A percentile compares a stretch with the other conserved stretches of the same genome.
These are phyloP conservation scores for Pygoscelis adeliae DNA, from an alignment of 2,113 vertebrate genomes.

Conservation along the genomic window DNA sequence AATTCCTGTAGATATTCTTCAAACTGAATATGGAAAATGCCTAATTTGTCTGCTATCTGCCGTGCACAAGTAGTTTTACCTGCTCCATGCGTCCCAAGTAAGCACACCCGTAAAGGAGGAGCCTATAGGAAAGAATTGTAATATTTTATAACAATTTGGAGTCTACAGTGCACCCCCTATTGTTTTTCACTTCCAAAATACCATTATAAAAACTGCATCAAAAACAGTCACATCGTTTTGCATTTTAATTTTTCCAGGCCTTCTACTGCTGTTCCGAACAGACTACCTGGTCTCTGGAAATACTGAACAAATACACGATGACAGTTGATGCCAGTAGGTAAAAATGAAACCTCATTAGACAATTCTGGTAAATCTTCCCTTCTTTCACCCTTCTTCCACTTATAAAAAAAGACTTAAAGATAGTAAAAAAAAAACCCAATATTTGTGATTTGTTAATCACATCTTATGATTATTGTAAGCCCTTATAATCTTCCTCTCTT, in stretches of 20 bases:
- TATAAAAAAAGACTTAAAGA: background rate
- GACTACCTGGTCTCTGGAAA: background rate
- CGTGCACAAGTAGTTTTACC: constrained; percentile 86
- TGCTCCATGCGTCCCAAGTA: constrained; percentile 85
- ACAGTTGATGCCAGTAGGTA: background rate
- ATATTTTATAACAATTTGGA: background rate
- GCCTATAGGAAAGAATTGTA: constrained; percentile 68
- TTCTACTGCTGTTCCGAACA: background rate
- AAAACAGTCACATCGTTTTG: background rate
- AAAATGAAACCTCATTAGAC: background rate
- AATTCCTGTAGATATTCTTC: constrained; percentile 88
- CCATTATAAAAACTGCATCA: background rate
- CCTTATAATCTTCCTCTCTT: background rate
- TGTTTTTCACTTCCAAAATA: background rate
- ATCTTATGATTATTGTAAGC: background rate
- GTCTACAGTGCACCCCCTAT: background rate
- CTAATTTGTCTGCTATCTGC: constrained; percentile 84
- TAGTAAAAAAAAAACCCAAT: background rate
- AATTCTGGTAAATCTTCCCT: background rate
- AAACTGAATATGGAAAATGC: constrained; percentile 92
- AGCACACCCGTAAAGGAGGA: constrained; percentile 85
- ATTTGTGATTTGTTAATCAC: background rate
- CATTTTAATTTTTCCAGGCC: background rate
- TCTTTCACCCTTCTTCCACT: background rate
- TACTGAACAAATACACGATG: background rate